These are phyloP conservation scores for Lacerta agilis DNA, from an alignment of 2,797 vertebrate genomes.

Conservation along the genomic window DNA sequence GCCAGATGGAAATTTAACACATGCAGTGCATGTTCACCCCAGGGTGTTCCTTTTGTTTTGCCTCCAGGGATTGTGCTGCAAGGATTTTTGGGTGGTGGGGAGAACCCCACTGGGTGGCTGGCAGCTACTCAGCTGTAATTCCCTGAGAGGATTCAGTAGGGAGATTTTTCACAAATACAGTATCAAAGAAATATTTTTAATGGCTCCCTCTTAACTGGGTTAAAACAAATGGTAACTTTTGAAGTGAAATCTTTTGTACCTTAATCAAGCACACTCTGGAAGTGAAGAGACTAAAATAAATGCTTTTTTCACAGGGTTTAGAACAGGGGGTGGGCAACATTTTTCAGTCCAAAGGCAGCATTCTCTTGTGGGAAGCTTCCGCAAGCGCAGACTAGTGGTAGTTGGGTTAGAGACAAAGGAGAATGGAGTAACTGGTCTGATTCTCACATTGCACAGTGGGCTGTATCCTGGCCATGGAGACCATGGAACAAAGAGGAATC, in stretches of 20 bases:
- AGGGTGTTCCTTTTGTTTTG: neutral
- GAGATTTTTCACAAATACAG: neutral
- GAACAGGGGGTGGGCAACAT: too few species aligned
- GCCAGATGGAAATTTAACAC: neutral
- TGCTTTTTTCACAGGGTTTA: neutral
- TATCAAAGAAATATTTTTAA: constrained; percentile 15
- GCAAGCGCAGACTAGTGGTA: too few species aligned
- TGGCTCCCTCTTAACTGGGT: neutral
- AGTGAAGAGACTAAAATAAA: neutral
- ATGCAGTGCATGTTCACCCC: neutral
- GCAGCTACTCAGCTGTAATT: neutral
- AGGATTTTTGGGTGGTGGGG: neutral
- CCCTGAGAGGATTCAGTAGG: neutral
- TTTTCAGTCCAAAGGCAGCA: too few species aligned
- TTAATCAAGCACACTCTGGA: neutral
- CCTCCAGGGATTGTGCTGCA: neutral
- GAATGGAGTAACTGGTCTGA: too few species aligned
- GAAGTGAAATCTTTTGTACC: neutral
- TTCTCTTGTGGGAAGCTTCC: too few species aligned
- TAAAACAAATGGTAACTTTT: neutral
- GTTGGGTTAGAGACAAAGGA: too few species aligned
- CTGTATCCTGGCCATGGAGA: too few species aligned
- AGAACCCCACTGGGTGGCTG: accelerated
- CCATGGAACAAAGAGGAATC: too few species aligned
- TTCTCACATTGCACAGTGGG: too few species aligned